Evolutionary conservation across 1,140 invertebrate species (phyloP).

Genomic region (Cephus cinctus): DNA sequence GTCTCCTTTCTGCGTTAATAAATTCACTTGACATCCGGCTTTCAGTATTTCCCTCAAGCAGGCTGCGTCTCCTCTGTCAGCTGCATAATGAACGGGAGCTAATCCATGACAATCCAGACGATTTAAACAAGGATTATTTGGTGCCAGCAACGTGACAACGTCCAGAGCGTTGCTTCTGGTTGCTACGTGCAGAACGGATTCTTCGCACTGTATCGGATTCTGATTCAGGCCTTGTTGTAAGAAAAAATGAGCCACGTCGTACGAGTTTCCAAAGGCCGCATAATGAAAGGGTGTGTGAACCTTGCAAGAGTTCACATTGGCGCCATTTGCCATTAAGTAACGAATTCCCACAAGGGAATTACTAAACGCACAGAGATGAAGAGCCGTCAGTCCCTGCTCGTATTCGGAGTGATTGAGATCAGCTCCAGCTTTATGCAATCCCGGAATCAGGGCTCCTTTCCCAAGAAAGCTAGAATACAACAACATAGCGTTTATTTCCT

Average conservation of each 20-base stretch:
- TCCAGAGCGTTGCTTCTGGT: constrained; percentile 73
- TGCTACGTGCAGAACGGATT: constrained; percentile 76
- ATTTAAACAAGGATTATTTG: constrained; percentile 69
- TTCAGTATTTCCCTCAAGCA: constrained; percentile 70
- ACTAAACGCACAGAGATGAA: constrained; percentile 76
- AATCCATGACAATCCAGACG: constrained; percentile 68
- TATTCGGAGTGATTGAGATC: constrained; percentile 68
- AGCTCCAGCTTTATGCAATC: constrained; percentile 64
- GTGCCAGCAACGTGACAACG: constrained; percentile 70
- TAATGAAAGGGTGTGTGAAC: constrained; percentile 76
- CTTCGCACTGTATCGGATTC: constrained; percentile 60
- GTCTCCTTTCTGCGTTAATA: constrained; percentile 63
- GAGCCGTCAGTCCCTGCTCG: constrained; percentile 65
- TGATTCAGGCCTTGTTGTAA: constrained; percentile 66
- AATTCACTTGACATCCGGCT: constrained; percentile 60
- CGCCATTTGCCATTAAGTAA: constrained; percentile 67
- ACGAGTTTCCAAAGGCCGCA: constrained; percentile 76
- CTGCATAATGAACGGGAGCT: constrained; percentile 74
- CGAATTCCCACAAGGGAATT: constrained; percentile 70
- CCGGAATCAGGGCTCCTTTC: constrained; percentile 62
- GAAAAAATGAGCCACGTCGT: constrained; percentile 70
- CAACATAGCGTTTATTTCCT: constrained; percentile 68
- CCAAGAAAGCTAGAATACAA: constrained; percentile 72
- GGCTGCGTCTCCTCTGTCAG: constrained; percentile 70
- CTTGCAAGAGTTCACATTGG: constrained; percentile 67